Conservation (phyloP, 2,113 vertebrate species). For the Indicator maculatus region DNA sequence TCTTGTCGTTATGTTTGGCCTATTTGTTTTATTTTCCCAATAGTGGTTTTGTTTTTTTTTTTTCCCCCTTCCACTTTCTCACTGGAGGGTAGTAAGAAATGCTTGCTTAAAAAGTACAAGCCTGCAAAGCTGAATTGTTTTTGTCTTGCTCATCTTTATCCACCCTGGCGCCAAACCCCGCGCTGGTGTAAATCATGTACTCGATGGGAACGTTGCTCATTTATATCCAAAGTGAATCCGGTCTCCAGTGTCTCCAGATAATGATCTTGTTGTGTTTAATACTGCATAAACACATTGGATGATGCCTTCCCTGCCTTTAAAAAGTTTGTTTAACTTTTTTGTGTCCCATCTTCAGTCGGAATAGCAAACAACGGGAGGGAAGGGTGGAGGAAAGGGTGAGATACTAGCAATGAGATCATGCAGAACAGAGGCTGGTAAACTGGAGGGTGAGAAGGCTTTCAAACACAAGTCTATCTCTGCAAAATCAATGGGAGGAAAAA, state of each 20-base stretch:
- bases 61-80: not conserved
- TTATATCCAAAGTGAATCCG: slow-evolving; percentile 49
- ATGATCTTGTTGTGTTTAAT: slow-evolving; percentile 63
- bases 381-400: slow-evolving; percentile 56
- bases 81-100: not conserved
- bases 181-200: slow-evolving; percentile 37
- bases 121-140: not conserved
- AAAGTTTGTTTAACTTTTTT: slow-evolving; percentile 60
- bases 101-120: not conserved
- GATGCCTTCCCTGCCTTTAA: slow-evolving; percentile 37
- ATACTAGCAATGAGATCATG: slow-evolving; percentile 57
- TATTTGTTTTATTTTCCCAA: not conserved
- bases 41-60: not conserved
- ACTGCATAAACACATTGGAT: slow-evolving; percentile 55
- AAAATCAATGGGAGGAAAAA: slow-evolving; percentile 30
- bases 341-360: slow-evolving; percentile 42
- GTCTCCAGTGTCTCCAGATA: slow-evolving; percentile 58
- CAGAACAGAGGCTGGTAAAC: not conserved
- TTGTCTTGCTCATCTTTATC: slow-evolving; percentile 14
- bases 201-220: slow-evolving; percentile 48
- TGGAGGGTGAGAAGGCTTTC: slow-evolving; percentile 60
- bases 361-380: slow-evolving; percentile 63
- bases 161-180: slow-evolving; percentile 19
- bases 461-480: slow-evolving; percentile 44
- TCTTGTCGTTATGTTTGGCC: not conserved